Percentiles rank a stretch among this genome's conserved stretches.
These are phyloP conservation scores for Umimayanthus kanabou DNA, from an alignment of 92 coral and sea anemone genomes.

Conservation along the genomic window DNA sequence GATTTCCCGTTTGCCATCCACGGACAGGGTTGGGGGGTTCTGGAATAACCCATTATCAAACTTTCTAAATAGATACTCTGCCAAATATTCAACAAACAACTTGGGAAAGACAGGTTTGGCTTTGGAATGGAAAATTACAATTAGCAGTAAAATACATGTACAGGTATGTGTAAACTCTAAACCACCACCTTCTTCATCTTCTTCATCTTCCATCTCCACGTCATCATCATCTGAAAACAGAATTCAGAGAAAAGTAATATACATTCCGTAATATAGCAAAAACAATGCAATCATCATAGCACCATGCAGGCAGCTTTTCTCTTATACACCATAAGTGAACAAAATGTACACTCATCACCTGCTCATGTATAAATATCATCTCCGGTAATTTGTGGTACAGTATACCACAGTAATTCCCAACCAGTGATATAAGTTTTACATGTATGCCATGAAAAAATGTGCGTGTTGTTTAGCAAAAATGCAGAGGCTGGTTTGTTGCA, in stretches of 20 bases:
- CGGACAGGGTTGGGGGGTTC: background rate
- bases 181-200: background rate
- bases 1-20: conserved; percentile 5
- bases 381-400: background rate
- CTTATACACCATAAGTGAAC: conserved; percentile 1
- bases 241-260: conserved; percentile 17
- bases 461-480: background rate
- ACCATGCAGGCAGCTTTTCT: background rate
- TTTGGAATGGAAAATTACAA: conserved; percentile 11
- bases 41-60: background rate
- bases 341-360: background rate
- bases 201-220: conserved; percentile 11
- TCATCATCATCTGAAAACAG: conserved; percentile 26
- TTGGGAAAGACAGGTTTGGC: conserved; percentile 15
- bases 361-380: background rate
- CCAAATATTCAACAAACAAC: conserved; percentile 8
- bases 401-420: background rate
- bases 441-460: background rate
- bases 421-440: background rate
- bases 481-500: background rate
- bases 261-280: background rate
- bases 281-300: conserved; percentile 10
- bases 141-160: conserved; percentile 16
- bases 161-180: background rate
- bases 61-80: background rate